Evolutionary conservation across 2,113 vertebrate species (phyloP).

Genomic region (Canis aureus): DNA sequence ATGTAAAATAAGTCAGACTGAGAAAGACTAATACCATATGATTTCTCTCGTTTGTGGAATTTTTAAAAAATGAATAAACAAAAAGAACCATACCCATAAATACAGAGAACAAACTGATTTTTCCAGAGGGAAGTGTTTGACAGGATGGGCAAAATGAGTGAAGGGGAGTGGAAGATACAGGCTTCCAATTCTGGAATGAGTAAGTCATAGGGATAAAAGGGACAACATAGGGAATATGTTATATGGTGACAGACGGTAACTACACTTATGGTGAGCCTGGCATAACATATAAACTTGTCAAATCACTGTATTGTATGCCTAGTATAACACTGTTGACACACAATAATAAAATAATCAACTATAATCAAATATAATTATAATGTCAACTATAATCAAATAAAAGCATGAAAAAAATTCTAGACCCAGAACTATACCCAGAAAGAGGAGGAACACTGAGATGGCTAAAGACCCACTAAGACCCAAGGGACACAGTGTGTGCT

Average conservation of each 20-base stretch:
- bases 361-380: not conserved
- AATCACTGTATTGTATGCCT: not conserved
- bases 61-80: not conserved
- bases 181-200: not conserved
- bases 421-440: not conserved
- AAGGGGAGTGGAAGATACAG: not conserved
- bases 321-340: not conserved
- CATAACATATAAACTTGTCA: not conserved
- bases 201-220: not conserved
- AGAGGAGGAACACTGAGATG: not conserved
- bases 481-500: not conserved
- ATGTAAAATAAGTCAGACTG: not conserved
- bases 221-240: not conserved
- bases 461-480: not conserved
- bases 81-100: not conserved
- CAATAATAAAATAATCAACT: not conserved
- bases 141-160: not conserved
- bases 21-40: not conserved
- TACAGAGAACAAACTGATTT: not conserved
- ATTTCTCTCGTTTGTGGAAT: not conserved
- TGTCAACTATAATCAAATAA: not conserved
- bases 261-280: not conserved
- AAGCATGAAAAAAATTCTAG: not conserved
- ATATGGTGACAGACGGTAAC: not conserved
- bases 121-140: not conserved